Conservation (phyloP, 2,113 vertebrate genomes). For the Laterallus jamaicensis region DNA sequence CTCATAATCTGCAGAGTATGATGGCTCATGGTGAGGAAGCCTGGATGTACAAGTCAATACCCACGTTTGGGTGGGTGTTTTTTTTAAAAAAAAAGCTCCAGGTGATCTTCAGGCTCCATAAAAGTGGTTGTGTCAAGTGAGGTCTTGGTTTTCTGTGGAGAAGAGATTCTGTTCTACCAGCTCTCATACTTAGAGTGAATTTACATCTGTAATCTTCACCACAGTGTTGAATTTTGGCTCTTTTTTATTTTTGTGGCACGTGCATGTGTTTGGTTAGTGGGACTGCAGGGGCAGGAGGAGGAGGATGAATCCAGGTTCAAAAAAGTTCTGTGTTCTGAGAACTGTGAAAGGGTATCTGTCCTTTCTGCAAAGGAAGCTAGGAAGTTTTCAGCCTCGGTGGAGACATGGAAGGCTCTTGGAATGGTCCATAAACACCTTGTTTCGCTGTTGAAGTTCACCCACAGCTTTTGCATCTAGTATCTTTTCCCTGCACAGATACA, state of each 20-base stretch:
- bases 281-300: neutral
- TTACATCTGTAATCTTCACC: too few relatives aligned
- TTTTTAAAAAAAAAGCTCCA: neutral
- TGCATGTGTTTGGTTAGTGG: neutral
- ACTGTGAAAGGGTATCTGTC: rapidly evolving
- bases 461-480: neutral
- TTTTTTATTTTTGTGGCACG: neutral
- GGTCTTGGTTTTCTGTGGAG: neutral
- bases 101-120: neutral
- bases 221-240: neutral
- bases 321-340: neutral
- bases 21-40: neutral
- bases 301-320: neutral
- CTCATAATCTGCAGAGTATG: neutral
- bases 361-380: neutral
- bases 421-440: neutral
- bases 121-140: neutral
- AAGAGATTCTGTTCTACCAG: neutral
- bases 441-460: neutral
- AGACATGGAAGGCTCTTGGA: neutral
- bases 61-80: too few relatives aligned
- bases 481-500: neutral
- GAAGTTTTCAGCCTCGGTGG: neutral
- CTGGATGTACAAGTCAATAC: neutral
- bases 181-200: neutral